phyloP scores from a whole-genome alignment of 1,140 invertebrate genomes.

The Lasioglossum baleicum region DNA sequence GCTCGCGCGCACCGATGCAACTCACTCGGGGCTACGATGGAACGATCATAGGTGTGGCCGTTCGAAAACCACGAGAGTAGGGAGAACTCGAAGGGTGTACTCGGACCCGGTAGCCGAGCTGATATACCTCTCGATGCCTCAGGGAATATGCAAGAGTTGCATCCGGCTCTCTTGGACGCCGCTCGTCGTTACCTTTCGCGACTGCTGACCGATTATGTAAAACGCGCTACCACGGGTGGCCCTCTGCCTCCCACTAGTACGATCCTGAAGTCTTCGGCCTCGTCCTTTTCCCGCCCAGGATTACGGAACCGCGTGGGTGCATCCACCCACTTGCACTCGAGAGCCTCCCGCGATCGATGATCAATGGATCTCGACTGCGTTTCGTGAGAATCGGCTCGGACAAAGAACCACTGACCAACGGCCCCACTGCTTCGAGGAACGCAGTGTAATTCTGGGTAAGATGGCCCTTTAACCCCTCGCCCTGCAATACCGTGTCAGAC shows the following conservation, averaged over 20 bases:
- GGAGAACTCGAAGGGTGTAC: not conserved
- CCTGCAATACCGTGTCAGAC: too few relatives aligned
- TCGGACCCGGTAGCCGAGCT: slow-evolving; percentile 6
- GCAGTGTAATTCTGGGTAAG: too few relatives aligned
- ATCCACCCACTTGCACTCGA: slow-evolving; percentile 49
- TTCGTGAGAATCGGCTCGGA: not conserved
- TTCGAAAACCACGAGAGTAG: slow-evolving; percentile 4
- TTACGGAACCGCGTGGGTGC: slow-evolving; percentile 54
- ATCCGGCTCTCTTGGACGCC: slow-evolving; percentile 49
- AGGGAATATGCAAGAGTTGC: slow-evolving; percentile 33
- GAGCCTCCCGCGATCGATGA: not conserved
- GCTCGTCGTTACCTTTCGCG: slow-evolving; percentile 43
- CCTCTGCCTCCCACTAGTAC: slow-evolving; percentile 46
- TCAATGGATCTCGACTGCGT: slow-evolving; percentile 9
- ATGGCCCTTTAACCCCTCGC: too few relatives aligned
- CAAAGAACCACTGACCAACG: not conserved
- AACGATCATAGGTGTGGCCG: slow-evolving; percentile 36
- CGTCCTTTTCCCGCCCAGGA: slow-evolving; percentile 13
- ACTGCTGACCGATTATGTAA: slow-evolving; percentile 63
- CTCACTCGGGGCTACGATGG: not conserved
- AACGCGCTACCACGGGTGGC: slow-evolving; percentile 60
- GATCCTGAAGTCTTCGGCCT: not conserved
- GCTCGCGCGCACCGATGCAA: slow-evolving; percentile 9
- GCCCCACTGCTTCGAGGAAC: too few relatives aligned
- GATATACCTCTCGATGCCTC: not conserved